A percentile compares a stretch with the other conserved stretches of the same genome.
Evolutionary conservation across 1,140 invertebrate genomes (phyloP).

Genomic region (Hestina assimilis): DNA sequence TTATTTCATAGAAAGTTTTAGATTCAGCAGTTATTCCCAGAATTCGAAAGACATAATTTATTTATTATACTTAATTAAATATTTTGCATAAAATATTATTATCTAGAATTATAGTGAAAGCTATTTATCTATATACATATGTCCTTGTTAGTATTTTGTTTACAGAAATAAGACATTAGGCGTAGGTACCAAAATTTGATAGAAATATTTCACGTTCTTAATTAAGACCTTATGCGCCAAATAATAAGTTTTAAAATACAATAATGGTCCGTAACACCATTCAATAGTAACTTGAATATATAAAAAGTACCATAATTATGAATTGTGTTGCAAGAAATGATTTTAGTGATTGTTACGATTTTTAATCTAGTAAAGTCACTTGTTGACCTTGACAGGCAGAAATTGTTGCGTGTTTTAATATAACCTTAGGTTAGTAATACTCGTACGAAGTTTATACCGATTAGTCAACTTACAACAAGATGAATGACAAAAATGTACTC

Average conservation of each 20-base stretch:
- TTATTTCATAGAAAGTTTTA: too few species aligned
- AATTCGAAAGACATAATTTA: too few species aligned
- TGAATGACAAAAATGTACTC: background rate
- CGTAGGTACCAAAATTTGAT: background rate
- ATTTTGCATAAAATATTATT: too few species aligned
- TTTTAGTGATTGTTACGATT: slow-evolving; percentile 26
- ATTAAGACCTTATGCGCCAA: background rate
- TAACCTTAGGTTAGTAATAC: slow-evolving; percentile 20
- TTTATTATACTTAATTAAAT: too few species aligned
- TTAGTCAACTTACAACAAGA: background rate
- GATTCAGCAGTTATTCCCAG: too few species aligned
- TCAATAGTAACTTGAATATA: background rate
- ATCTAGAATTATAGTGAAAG: too few species aligned
- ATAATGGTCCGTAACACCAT: background rate
- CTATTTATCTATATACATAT: too few species aligned
- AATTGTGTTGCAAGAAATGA: slow-evolving; percentile 26
- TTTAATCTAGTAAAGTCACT: slow-evolving; percentile 29
- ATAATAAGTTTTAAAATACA: background rate
- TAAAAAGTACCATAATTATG: slow-evolving; percentile 11
- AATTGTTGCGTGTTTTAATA: slow-evolving; percentile 23
- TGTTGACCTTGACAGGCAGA: slow-evolving; percentile 16
- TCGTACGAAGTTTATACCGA: background rate
- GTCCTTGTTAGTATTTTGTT: too few species aligned
- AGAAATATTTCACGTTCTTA: background rate
- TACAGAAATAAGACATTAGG: too few species aligned